A percentile compares a stretch with the other conserved stretches of the same genome.
Conservation (phyloP, 2,797 vertebrate genomes). For the Enteromius trimaculatus region DNA sequence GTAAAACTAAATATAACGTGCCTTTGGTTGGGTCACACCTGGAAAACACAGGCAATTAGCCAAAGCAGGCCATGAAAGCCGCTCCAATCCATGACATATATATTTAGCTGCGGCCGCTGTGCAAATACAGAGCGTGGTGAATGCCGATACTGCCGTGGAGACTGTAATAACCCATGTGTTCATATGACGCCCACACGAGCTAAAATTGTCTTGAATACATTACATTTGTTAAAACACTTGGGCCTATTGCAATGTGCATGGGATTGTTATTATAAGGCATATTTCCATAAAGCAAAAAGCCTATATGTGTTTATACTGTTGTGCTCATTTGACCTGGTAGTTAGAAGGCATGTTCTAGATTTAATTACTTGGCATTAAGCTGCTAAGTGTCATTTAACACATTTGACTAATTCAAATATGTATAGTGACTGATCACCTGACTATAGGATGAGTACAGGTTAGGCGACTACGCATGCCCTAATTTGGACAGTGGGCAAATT, state of each 20-base stretch:
- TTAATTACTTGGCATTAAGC: constrained; percentile 8
- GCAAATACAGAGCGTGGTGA: constrained; percentile 51
- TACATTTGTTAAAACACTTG: constrained; percentile 24
- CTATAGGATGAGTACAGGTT: constrained; percentile 31
- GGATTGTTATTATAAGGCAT: constrained; percentile 32
- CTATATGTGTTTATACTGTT: constrained; percentile 1
- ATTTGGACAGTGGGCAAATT: constrained; percentile 67
- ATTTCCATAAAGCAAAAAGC: constrained; percentile 4
- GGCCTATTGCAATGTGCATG: background rate
- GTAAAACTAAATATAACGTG: constrained; percentile 75
- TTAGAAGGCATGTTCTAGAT: constrained; percentile 12
- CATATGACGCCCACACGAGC: constrained; percentile 14
- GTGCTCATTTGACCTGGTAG: constrained; percentile 1
- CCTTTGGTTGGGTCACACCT: constrained; percentile 73
- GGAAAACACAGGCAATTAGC: constrained; percentile 60
- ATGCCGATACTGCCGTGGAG: constrained; percentile 4
- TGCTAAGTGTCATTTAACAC: constrained; percentile 32
- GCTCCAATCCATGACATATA: constrained; percentile 45
- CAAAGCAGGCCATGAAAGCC: constrained; percentile 55
- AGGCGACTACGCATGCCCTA: constrained; percentile 8
- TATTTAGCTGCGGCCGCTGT: constrained; percentile 54
- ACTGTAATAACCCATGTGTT: constrained; percentile 46
- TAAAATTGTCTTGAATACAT: constrained; percentile 36
- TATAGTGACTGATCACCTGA: constrained; percentile 8
- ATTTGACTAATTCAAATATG: constrained; percentile 42